Conservation (phyloP, 1,140 invertebrate genomes). For the Plectrocnemia conspersa region DNA sequence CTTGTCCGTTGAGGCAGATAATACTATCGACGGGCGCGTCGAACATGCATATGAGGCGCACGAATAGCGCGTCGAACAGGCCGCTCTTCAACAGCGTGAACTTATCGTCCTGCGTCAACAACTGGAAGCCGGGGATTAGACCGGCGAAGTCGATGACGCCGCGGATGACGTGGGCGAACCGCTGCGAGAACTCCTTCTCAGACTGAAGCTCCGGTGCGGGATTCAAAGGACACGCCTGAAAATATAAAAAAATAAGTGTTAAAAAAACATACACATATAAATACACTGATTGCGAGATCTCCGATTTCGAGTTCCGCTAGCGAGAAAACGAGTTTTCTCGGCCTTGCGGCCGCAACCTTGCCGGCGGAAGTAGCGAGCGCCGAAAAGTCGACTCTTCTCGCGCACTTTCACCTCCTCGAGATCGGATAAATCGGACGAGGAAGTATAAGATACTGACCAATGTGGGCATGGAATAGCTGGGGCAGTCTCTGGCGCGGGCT, state of each 20-base stretch:
- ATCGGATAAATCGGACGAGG: neutral
- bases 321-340: neutral
- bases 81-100: slow-evolving; percentile 94
- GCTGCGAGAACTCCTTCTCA: slow-evolving; percentile 86
- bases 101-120: slow-evolving; percentile 93
- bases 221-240: slow-evolving; percentile 91
- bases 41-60: slow-evolving; percentile 91
- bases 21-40: slow-evolving; percentile 84
- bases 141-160: slow-evolving; percentile 98
- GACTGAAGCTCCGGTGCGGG: slow-evolving; percentile 86
- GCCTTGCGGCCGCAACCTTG: neutral
- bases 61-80: slow-evolving; percentile 89
- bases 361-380: no score
- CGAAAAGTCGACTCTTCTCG: no score
- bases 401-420: neutral
- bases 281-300: neutral
- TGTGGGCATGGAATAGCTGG: slow-evolving; percentile 75
- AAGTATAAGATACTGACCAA: slow-evolving; percentile 60
- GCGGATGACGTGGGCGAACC: slow-evolving; percentile 92
- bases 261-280: slow-evolving; percentile 12
- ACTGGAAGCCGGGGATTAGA: slow-evolving; percentile 91
- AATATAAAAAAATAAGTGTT: slow-evolving; percentile 49
- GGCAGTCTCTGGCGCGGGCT: slow-evolving; percentile 76
- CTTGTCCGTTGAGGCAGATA: slow-evolving; percentile 88
- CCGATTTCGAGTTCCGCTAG: neutral